Evolutionary conservation across 2,113 vertebrate species (phyloP).

Genomic region (Cephalopterus ornatus): DNA sequence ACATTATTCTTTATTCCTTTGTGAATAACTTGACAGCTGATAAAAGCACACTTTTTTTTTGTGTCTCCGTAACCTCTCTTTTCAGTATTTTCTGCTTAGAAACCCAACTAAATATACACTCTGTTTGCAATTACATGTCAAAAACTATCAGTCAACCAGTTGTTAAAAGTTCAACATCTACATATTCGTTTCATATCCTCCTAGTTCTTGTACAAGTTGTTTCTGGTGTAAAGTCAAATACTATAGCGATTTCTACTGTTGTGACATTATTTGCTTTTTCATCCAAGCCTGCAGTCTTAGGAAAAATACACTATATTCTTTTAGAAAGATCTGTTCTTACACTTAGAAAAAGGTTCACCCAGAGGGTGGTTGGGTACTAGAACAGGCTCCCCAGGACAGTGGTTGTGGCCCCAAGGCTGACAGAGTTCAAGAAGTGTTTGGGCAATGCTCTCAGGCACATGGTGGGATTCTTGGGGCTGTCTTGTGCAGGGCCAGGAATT

Average conservation of each 20-base stretch:
- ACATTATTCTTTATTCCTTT: background rate
- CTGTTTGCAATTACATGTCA: conserved; percentile 3
- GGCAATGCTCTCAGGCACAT: background rate
- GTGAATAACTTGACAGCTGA: background rate
- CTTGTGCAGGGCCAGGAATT: background rate
- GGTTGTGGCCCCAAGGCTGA: background rate
- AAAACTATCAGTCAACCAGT: conserved; percentile 19
- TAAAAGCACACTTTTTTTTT: background rate
- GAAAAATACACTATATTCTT: background rate
- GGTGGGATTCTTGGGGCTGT: too few relatives aligned
- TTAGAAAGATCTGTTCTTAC: background rate
- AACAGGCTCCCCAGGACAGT: background rate
- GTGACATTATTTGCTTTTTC: conserved; percentile 3
- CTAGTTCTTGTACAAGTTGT: background rate
- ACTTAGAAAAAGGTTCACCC: background rate
- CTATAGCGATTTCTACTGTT: background rate
- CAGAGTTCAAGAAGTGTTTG: background rate
- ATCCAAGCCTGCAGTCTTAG: background rate
- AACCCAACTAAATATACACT: conserved; percentile 11
- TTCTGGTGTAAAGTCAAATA: conserved; percentile 6
- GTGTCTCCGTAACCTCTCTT: background rate
- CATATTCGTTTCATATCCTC: background rate
- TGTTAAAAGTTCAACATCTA: conserved; percentile 43
- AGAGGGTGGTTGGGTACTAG: background rate
- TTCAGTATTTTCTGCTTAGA: background rate